Conservation (phyloP, 2,888 invertebrate genomes). For the Polyommatus iphigenia region DNA sequence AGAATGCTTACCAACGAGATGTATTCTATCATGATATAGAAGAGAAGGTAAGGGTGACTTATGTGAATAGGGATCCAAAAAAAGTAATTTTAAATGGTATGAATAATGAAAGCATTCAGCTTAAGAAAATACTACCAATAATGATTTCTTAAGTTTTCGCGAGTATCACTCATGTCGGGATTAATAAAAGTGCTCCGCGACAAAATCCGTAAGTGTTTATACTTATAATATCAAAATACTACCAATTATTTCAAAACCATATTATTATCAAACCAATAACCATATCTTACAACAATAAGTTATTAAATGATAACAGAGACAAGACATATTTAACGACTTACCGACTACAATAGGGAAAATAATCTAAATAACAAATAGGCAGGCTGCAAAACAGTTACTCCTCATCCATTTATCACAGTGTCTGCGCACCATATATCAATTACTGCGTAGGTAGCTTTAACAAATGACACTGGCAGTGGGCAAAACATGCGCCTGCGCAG, state of each 20-base stretch:
- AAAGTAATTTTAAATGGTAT: not conserved
- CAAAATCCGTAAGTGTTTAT: no score
- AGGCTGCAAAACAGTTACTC: not conserved
- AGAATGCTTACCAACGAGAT: not conserved
- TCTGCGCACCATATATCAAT: slow-evolving; percentile 20
- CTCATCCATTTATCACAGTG: not conserved
- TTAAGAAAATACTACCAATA: not conserved
- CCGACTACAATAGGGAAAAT: not conserved
- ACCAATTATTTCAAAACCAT: not conserved
- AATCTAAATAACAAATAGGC: slow-evolving; percentile 6
- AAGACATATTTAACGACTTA: not conserved
- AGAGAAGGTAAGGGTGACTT: no score
- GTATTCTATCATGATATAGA: no score
- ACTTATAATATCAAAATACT: no score
- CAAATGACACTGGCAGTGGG: slow-evolving; percentile 22
- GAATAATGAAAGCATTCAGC: not conserved
- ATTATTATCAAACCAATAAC: not conserved
- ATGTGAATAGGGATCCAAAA: not conserved
- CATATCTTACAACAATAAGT: not conserved
- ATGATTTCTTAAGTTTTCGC: no score
- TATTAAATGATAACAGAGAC: not conserved
- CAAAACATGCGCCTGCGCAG: slow-evolving; percentile 24
- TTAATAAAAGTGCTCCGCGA: no score
- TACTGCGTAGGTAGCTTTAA: slow-evolving; percentile 22
- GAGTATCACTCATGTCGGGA: no score